These are phyloP conservation scores for Oreochromis aureus DNA, from an alignment of 2,113 vertebrate genomes.

Conservation along the genomic window DNA sequence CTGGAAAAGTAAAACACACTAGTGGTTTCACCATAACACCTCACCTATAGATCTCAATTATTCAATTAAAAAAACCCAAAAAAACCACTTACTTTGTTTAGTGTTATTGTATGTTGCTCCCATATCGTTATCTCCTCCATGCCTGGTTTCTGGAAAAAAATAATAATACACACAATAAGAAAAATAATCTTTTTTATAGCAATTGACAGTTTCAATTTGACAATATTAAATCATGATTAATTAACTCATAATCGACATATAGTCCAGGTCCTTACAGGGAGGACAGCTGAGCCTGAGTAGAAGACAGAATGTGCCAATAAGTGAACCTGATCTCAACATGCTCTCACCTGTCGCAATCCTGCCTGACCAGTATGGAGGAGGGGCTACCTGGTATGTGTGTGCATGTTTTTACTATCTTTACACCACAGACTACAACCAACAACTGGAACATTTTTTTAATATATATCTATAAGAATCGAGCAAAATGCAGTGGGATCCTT, in stretches of 20 bases:
- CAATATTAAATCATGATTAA: background rate
- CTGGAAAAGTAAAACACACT: background rate
- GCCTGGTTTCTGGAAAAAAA: conserved; percentile 61
- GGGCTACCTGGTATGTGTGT: conserved; percentile 11
- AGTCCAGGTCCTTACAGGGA: background rate
- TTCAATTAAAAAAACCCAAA: background rate
- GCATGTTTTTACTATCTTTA: background rate
- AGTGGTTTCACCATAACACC: accelerated
- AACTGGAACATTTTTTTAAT: background rate
- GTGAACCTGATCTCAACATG: conserved; percentile 44
- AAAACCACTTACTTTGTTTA: conserved; percentile 77
- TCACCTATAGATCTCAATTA: background rate
- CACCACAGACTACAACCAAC: background rate
- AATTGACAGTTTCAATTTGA: background rate
- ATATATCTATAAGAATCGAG: accelerated
- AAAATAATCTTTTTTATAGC: accelerated
- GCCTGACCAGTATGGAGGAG: conserved; percentile 67
- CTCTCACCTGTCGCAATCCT: conserved; percentile 69
- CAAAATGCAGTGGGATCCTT: background rate
- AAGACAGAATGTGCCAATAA: background rate
- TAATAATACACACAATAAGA: background rate
- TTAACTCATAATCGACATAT: background rate
- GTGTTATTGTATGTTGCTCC: conserved; percentile 90
- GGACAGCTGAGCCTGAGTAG: background rate
- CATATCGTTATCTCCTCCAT: conserved; percentile 96